phyloP scores from a whole-genome alignment of 2,797 vertebrate species.

The Urophycis tenuis region DNA sequence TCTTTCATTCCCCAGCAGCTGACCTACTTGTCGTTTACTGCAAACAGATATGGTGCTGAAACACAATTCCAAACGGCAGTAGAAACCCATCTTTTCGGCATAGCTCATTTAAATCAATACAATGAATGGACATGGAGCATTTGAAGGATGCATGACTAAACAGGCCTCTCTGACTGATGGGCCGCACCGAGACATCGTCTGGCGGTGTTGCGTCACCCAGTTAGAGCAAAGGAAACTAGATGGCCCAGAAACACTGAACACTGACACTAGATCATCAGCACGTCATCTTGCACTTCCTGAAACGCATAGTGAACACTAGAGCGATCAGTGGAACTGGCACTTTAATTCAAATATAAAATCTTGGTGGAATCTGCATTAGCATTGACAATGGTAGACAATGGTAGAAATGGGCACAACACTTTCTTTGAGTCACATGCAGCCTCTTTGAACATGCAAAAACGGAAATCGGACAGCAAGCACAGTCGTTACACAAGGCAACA shows the following conservation, averaged over 20 bases:
- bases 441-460: not conserved
- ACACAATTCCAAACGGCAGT: too few species aligned
- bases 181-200: conserved; percentile 35
- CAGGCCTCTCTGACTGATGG: not conserved
- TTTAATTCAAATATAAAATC: not conserved
- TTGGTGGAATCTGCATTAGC: not conserved
- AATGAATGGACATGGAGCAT: not conserved
- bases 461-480: not conserved
- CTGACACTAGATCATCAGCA: not conserved
- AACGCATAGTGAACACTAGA: not conserved
- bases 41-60: not conserved
- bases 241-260: not conserved
- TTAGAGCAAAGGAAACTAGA: not conserved
- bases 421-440: not conserved
- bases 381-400: not conserved
- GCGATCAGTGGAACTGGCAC: not conserved
- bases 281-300: not conserved
- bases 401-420: not conserved
- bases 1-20: not conserved
- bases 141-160: not conserved
- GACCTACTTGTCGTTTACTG: not conserved
- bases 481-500: not conserved
- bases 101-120: not conserved
- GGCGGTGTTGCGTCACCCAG: conserved; percentile 56
- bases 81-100: too few species aligned